Evolutionary conservation across 23 tunicate genomes (phyloP), one percentile per base, ranked within the genome.

Genomic region (Trididemnum nubilum): DNA sequence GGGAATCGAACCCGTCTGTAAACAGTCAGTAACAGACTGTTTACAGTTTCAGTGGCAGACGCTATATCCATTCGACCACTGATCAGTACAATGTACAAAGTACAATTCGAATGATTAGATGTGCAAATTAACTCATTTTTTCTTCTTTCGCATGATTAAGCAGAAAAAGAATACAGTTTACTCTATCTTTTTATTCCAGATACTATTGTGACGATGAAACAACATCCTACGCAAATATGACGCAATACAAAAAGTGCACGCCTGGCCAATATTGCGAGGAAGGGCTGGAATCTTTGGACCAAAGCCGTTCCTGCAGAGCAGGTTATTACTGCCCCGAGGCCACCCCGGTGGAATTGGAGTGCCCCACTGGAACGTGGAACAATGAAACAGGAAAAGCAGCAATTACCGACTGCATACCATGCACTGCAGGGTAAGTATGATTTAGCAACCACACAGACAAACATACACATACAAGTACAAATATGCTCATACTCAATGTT

Each of bases 261-360:
- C 64, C 96, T 30, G 99, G 99, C 22, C 76, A 82, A 71, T 95
- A 89, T 51, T 95, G 99, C 70, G 33, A 34, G 18, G 96, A 59
- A 21, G 99, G 99, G 32, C 37, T 90, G 33, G 39, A 34, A 9
- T 15, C 66, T 15, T 34, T 31, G 35, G 37, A 59, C 29, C 80
- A 87, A 15, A 66, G 59, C 24, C 34, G 1, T 0, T 83, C 75
- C 2, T 95, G 99, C 35, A 35, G 77, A 25, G 76, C 71, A 27
- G 96, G 94, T 1, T 51, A 90, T 34, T 95, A 89, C 52, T 95
- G 99, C 51, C 92, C 92, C 0, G 92, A 86, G 72, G 96, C 92
- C 19, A 90, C 96, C n/a, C 89, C 96, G 0, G 92, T 73, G 9
- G 92, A 87, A 64, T 28, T 87, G 2, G 52, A 64, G 15, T 93